phyloP scores from a whole-genome alignment of 2,888 invertebrate species.

The Venusia cambrica region DNA sequence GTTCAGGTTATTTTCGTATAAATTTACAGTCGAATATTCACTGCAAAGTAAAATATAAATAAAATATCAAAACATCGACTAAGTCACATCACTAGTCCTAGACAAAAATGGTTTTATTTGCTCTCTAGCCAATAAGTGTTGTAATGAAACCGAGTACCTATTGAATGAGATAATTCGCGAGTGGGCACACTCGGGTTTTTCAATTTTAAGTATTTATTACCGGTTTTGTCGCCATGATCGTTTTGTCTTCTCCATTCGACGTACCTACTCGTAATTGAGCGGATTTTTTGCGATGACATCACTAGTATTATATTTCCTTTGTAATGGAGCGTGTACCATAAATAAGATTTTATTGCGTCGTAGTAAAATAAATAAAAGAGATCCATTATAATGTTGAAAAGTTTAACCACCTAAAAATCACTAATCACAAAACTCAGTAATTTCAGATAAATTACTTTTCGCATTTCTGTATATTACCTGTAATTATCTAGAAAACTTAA shows the following conservation, averaged over 20 bases:
- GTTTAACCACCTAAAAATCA: no score
- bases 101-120: slow-evolving; percentile 73
- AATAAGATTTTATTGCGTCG: slow-evolving; percentile 21
- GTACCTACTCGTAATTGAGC: slow-evolving; percentile 31
- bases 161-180: slow-evolving; percentile 68
- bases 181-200: slow-evolving; percentile 68
- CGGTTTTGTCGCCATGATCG: slow-evolving; percentile 69
- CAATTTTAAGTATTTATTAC: slow-evolving; percentile 65
- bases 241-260: slow-evolving; percentile 31
- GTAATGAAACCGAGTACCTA: slow-evolving; percentile 77
- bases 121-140: slow-evolving; percentile 70
- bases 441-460: no score
- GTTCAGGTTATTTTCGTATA: no score
- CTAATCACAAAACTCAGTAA: no score
- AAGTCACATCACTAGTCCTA: slow-evolving; percentile 44
- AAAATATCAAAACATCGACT: slow-evolving; percentile 8
- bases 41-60: no score
- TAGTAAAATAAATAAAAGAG: slow-evolving; percentile 8
- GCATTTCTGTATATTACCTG: no score
- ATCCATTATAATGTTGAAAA: no score
- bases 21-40: no score
- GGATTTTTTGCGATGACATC: slow-evolving; percentile 29
- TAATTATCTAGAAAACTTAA: no score
- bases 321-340: slow-evolving; percentile 23
- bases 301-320: slow-evolving; percentile 28